These are phyloP conservation scores for Parasteatoda lunata DNA, from an alignment of 2,888 invertebrate species.

Conservation along the genomic window DNA sequence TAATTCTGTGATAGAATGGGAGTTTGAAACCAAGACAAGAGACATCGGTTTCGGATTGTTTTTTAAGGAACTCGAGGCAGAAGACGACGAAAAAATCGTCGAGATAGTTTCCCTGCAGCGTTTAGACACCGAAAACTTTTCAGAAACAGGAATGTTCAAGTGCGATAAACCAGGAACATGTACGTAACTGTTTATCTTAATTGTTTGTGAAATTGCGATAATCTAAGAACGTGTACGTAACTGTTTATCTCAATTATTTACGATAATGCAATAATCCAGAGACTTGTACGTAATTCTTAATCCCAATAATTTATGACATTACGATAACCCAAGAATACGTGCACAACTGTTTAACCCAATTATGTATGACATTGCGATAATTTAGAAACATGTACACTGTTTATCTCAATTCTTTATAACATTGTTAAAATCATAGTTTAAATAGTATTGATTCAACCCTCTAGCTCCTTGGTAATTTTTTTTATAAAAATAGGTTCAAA, in stretches of 20 bases:
- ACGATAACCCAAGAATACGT: conserved; percentile 38
- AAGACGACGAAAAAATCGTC: conserved; percentile 22
- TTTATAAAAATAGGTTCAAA: too few species aligned
- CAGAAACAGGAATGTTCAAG: conserved; percentile 43
- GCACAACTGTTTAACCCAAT: neutral
- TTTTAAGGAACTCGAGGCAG: conserved; percentile 2
- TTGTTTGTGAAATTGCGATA: conserved; percentile 38
- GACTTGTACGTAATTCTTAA: conserved; percentile 23
- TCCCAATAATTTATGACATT: conserved; percentile 8
- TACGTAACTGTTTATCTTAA: conserved; percentile 1
- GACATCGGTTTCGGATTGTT: conserved; percentile 48
- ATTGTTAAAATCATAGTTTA: neutral
- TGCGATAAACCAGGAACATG: conserved; percentile 53
- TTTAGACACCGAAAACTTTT: conserved; percentile 38
- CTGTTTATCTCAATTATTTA: neutral
- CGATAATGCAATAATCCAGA: conserved; percentile 44
- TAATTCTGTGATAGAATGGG: conserved; percentile 47
- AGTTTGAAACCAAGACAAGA: conserved; percentile 46
- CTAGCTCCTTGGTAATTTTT: too few species aligned
- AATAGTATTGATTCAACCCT: too few species aligned
- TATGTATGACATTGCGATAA: conserved; percentile 33
- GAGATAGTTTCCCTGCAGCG: conserved; percentile 26
- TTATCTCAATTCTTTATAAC: neutral
- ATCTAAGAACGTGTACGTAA: conserved; percentile 44
- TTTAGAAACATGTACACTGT: conserved; percentile 28